phyloP scores from a whole-genome alignment of 2,113 vertebrate genomes.

The Pedetes capensis region DNA sequence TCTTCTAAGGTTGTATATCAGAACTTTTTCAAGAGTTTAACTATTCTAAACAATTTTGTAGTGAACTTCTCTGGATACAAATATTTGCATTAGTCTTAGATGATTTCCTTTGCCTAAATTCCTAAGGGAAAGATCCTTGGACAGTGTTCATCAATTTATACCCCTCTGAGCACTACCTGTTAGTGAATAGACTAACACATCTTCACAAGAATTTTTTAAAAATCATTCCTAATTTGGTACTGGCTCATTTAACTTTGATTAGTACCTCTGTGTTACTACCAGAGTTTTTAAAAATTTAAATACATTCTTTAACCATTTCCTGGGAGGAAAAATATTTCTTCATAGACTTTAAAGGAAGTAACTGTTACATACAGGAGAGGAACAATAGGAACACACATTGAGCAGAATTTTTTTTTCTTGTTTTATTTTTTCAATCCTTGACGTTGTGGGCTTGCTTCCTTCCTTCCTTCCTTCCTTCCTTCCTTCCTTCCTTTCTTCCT shows the following conservation, averaged over 20 bases:
- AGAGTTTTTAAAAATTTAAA: background rate
- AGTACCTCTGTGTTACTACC: background rate
- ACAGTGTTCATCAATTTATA: background rate
- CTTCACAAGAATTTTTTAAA: background rate
- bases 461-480: constrained; percentile 3
- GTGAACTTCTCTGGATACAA: background rate
- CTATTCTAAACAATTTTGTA: background rate
- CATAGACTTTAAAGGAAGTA: background rate
- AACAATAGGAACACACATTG: background rate
- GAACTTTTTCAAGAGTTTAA: background rate
- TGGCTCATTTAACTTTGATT: background rate
- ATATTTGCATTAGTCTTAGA: background rate
- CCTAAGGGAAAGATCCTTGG: background rate
- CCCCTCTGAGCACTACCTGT: background rate
- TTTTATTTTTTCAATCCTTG: background rate
- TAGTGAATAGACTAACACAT: background rate
- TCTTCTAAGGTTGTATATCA: background rate
- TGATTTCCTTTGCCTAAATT: background rate
- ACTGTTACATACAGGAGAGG: background rate
- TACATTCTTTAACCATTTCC: background rate
- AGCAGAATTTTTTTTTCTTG: background rate
- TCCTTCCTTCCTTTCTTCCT: constrained; percentile 1
- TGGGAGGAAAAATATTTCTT: background rate
- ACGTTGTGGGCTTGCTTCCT: background rate
- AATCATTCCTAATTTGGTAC: background rate